Base-by-base conservation (phyloP, 2,113 vertebrate genomes). In the Gobio gobio region DNA sequence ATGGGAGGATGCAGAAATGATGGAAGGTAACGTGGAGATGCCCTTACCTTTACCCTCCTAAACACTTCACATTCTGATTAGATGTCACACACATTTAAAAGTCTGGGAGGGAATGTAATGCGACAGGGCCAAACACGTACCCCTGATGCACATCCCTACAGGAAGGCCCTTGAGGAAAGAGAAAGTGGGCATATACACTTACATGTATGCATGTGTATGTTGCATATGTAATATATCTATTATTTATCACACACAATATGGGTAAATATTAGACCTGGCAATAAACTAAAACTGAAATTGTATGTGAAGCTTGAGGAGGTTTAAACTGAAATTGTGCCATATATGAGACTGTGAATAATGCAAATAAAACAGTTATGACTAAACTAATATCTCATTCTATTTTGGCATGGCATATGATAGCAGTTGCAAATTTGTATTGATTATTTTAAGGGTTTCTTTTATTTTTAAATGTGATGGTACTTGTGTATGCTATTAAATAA, bases 11-110 rank as follows among this genome's bases (percentile, higher is more conserved):
- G 56, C 56, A 79, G 58, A 61, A 18, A 83, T 58, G 43, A 82
- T 83, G 66, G 49, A 83, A 58, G 80, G 64, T 51, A 72, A 72
- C 22, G 66, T n/a, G 18, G 64, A 83, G 81, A 58, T 83, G 66
- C 66, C 66, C 66, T 83, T 58, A 72, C 47, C 33, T 70, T 72
- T 83, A 29, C 49, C 47, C 81, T 72, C 33, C 0, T 20, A 43
- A 72, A 73, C 81, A 36, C 81, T 43, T 83, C 29, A 24, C 33
- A 56, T 72, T 83, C 64, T 58, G 81, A 83, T 83, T 83, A 83
- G 81, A 72, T 83, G 76, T 59, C 76, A 76, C 43, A 51, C 79
- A 68, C 45, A 14, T 58, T 72, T 72, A 72, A 56, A 72, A 82
- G 24, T 68, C 14, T 51, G 78, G 43, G 54, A 59, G 33, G 5